Base-by-base conservation (phyloP, 1,140 invertebrate genomes). In the Cardiocondyla obscurior region DNA sequence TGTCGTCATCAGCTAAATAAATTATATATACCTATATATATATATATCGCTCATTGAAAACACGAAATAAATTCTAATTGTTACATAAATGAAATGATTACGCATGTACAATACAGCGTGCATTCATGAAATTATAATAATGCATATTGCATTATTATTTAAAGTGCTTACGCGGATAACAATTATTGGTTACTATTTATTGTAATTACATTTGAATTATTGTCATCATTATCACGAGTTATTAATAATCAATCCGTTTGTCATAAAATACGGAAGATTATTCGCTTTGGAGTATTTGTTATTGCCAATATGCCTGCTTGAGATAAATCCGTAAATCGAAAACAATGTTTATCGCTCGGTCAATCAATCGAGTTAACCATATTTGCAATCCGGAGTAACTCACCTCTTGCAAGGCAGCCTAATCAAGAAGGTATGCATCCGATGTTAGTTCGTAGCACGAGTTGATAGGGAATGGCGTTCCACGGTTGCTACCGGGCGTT, bases 391-490 rank as follows among this genome's bases (percentile, higher is more conserved):
- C 86, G 76, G 65, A 91, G 90, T 72, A 91, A 92, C 90, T 90
- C 84, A 86, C 44, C 82, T 81, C 74, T 81, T 74, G 87, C 83
- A 83, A 88, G 85, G 85, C 82, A 88, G 88, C 90, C 90, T 90
- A 91, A 93, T 93, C 90, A 92, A 91, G 90, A 79, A 90, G 92
- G 91, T 92, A 93, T 93, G 91, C 90, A 87, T 91, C 90, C 90
- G 86, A 89, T 90, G 90, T 91, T 90, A 87, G 86, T 89, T 84
- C 87, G 84, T 83, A 85, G 89, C 85, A 84, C 79, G 86, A 90
- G 53, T 82, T 77, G 86, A 86, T 84, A 74, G 86, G 84, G 81
- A 89, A 91, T 84, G 67, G 86, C 87, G 89, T 92, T 92, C 84
- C 90, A 88, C 64, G 81, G 90, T 90, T 92, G 91, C 91, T 89